Evolutionary conservation across 2,797 vertebrate genomes (phyloP), one percentile per base, ranked within the genome.

Genomic region (Myoxocephalus aenaeus): DNA sequence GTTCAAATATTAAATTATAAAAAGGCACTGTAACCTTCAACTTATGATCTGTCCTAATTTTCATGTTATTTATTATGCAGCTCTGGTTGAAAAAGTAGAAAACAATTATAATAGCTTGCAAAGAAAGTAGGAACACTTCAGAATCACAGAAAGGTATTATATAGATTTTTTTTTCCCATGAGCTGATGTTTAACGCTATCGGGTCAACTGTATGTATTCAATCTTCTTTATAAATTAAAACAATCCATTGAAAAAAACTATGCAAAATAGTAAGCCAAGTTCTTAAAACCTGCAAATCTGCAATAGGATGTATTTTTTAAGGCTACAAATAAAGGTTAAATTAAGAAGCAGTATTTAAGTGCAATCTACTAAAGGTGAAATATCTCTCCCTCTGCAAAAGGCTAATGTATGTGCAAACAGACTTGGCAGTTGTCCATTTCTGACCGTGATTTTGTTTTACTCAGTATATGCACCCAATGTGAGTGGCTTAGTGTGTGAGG

Each of bases 401-500:
- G 7, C 18, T 48, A 48, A 48, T n/a, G 48, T 50, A 3, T 50
- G 48, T 50, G 20, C 20, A 50, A 50, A n/a, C 48, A 20, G n/a
- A 53, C 50, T 53, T 53, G 18, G 46, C 46, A 20, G 7, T 10
- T 0, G 4, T n/a, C n/a, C 50, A 12, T 53, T 22, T 53, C 50
- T 2, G 51, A 25, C 22, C 27, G 25, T 27, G 53, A 27, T 7
- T 54, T n/a, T 75, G 74, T 73, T 74, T 40, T 42, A 56, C 18
- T 84, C 46, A 42, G 64, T 53, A 12, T 62, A 42, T 63, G 63
- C 69, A n/a, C 40, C 27, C 46, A 22, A 48, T 34, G 42, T 73
- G 70, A 72, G 65, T 8, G 67, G 42, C 32, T 38, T 32, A 53
- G 57, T 69, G 74, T 67, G 63, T 70, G 77, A 79, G 63, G 59